Conservation (phyloP, 1,140 invertebrate genomes). For the Steinernema feltiae region DNA sequence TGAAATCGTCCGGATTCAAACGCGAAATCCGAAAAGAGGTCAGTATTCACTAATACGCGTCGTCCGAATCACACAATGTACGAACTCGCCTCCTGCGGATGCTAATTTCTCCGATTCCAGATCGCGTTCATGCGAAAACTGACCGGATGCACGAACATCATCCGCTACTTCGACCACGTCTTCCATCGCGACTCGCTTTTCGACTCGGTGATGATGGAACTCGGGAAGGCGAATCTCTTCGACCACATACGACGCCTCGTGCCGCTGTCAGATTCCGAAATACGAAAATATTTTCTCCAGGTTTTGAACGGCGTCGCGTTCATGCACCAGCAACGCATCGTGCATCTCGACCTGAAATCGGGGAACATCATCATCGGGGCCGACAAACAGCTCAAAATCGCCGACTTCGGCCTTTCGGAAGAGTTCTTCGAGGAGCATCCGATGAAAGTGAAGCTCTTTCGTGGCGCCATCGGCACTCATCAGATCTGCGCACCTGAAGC, state of each 20-base stretch:
- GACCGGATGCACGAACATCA: not conserved
- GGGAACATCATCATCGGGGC: not conserved
- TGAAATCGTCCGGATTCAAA: not conserved
- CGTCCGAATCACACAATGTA: too few species aligned
- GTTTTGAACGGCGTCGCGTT: not conserved
- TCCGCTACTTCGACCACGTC: not conserved
- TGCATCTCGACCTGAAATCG: not conserved
- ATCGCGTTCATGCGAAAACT: not conserved
- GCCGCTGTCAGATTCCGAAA: not conserved
- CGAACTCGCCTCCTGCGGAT: too few species aligned
- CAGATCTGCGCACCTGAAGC: not conserved
- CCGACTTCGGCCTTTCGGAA: not conserved
- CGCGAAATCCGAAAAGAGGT: not conserved
- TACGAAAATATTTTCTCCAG: not conserved
- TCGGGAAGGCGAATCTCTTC: not conserved
- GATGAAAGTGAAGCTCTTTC: not conserved
- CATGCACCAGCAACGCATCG: not conserved
- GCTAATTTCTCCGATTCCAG: not conserved
- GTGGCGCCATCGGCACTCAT: not conserved
- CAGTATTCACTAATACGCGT: too few species aligned
- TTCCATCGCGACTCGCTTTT: not conserved
- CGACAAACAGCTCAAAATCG: not conserved
- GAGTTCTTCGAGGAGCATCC: too few species aligned
- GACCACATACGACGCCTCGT: not conserved
- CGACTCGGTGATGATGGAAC: not conserved